Base-by-base conservation (phyloP, 2,888 invertebrate species). In the Perithous albicinctus region DNA sequence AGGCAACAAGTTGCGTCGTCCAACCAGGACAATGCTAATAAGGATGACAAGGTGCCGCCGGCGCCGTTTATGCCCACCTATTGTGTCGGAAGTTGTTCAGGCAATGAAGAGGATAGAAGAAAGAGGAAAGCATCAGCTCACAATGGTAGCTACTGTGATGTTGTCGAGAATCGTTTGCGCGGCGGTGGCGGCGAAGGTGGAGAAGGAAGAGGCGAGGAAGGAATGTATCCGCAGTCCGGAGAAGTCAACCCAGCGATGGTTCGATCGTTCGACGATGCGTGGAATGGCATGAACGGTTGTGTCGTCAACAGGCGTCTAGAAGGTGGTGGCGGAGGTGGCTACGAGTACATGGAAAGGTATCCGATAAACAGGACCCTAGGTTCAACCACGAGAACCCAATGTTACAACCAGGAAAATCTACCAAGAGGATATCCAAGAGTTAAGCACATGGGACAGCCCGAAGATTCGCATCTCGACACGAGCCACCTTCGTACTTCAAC, bases 171-270 rank as follows among this genome's bases (percentile, higher is more conserved):
- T 35, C 86, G 90, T 67, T 73, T 89, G 79, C 86, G 87, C 82
- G 89, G 88, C n/a, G 88, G 87, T 41, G 88, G 87, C 6, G 88
- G 87, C 6, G 78, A 78, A 43, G 75, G 70, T 64, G 78, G 48
- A 35, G 73, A 69, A 51, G 29, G 20, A 51, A 66, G 70, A 63
- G 82, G 86, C 54, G 78, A 61, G 48, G 67, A 74, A 15, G 83
- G 84, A 76, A 76, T 77, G 63, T 81, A 73, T 67, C 18, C 61
- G 51, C 66, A 46, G 32, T 76, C 43, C 61, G 70, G 20, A 63
- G 64, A 56, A 72, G 59, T 61, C 46, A 79, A 56, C 43, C 70
- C 46, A 41, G 61, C 61, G 67, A 26, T 56, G 61, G 38, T 61
- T 48, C 67, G 67, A 76, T 67, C 46, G 29, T 66, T 38, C 48